Conservation (phyloP, 2,797 vertebrate genomes). For the Synanceia verrucosa region DNA sequence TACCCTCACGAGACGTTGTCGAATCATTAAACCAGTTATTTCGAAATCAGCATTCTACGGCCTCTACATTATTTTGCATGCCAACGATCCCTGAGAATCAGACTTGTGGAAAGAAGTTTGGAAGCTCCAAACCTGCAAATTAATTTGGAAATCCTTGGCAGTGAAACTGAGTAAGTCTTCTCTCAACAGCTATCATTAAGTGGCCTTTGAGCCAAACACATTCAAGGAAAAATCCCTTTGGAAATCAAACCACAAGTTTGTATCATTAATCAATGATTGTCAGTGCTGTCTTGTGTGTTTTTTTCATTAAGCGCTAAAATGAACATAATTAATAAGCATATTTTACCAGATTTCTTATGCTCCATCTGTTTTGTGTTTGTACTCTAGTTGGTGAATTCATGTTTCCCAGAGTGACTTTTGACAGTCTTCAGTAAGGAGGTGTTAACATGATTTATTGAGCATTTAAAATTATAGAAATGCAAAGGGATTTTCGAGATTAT, state of each 20-base stretch:
- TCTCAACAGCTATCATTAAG: slow-evolving; percentile 10
- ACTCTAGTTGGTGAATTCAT: not conserved
- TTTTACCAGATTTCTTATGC: not conserved
- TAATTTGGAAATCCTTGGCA: slow-evolving; percentile 5
- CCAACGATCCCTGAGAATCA: slow-evolving; percentile 28
- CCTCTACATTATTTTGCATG: slow-evolving; percentile 4
- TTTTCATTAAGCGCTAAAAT: not conserved
- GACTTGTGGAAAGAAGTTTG: slow-evolving; percentile 32
- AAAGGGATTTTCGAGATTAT: not conserved
- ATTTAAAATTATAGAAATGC: not conserved
- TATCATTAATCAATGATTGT: not conserved
- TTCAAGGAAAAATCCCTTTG: not conserved
- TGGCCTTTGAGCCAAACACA: not conserved
- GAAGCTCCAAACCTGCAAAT: slow-evolving; percentile 3
- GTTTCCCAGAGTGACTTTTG: not conserved
- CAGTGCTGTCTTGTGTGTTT: not conserved
- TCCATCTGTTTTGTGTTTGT: not conserved
- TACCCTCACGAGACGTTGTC: not conserved
- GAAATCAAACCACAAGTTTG: not conserved
- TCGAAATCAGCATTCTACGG: not conserved
- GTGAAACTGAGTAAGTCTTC: not conserved
- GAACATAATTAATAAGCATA: too few relatives aligned
- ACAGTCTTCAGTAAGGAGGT: not conserved
- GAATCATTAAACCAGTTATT: slow-evolving; percentile 21
- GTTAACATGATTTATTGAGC: not conserved